Evolutionary conservation across 2,888 invertebrate species (phyloP).

Genomic region (Drosophila infuscata): DNA sequence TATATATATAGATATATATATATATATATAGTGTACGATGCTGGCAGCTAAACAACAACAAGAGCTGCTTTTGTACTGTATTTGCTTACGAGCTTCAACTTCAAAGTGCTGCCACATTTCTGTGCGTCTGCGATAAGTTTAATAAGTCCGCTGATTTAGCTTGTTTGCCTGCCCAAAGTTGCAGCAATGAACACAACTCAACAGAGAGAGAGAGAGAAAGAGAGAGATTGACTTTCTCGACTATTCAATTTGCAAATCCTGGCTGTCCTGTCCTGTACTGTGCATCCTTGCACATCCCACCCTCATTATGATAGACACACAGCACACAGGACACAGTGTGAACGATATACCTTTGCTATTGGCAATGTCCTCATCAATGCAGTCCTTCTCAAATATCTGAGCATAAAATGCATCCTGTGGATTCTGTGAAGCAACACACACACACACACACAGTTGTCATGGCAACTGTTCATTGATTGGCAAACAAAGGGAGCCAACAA

Average conservation of each 20-base stretch:
- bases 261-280: not conserved
- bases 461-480: conserved; percentile 33
- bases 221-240: not conserved
- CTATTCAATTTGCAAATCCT: not conserved
- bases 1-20: not conserved
- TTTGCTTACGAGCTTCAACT: conserved; percentile 39
- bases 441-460: conserved; percentile 17
- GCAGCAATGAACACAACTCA: not conserved
- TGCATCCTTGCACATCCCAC: not conserved
- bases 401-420: conserved; percentile 13
- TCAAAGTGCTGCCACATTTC: conserved; percentile 28
- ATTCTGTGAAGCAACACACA: not conserved
- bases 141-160: conserved; percentile 20
- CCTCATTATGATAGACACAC: not conserved
- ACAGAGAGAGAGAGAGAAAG: too few relatives aligned
- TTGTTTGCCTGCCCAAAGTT: not conserved
- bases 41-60: conserved; percentile 16
- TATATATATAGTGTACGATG: not conserved
- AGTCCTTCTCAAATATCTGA: conserved; percentile 15
- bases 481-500: conserved; percentile 16
- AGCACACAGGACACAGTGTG: conserved; percentile 1
- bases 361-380: conserved; percentile 2
- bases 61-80: conserved; percentile 29
- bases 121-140: conserved; percentile 19
- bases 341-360: not conserved